A percentile compares a stretch with the other conserved stretches of the same genome.
phyloP scores from a whole-genome alignment of 2,113 vertebrate species.

The Mastomys natalensis region DNA sequence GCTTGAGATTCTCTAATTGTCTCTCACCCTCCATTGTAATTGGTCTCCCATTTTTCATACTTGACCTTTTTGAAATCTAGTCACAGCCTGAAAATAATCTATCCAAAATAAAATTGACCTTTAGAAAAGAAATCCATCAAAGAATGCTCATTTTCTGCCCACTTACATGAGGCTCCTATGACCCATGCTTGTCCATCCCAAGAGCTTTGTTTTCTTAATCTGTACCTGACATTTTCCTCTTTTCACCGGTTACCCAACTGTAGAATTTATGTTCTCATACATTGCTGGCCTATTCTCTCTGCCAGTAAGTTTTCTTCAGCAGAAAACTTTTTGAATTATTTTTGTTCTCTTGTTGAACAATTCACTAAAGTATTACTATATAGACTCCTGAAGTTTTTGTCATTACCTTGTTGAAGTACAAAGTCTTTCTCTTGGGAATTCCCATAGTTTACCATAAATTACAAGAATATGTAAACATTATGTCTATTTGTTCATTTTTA shows the following conservation, averaged over 20 bases:
- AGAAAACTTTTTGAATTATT: not conserved
- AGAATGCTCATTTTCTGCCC: not conserved
- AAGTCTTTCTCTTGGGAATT: not conserved
- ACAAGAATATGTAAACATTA: not conserved
- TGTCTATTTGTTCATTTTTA: not conserved
- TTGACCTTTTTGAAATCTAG: slow-evolving; percentile 47
- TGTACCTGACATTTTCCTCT: slow-evolving; percentile 17
- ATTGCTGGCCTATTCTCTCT: not conserved
- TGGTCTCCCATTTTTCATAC: not conserved
- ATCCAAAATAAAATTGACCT: slow-evolving; percentile 57
- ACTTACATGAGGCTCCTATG: not conserved
- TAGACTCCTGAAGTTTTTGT: not conserved
- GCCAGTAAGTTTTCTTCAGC: not conserved
- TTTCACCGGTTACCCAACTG: not conserved
- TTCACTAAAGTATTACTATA: not conserved
- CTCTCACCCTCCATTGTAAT: not conserved
- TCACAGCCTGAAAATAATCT: not conserved
- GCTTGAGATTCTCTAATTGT: not conserved
- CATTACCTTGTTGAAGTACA: not conserved
- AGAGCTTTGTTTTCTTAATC: not conserved
- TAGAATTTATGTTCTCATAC: slow-evolving; percentile 11
- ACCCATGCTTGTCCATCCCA: not conserved
- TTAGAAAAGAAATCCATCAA: slow-evolving; percentile 37
- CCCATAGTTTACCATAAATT: not conserved
- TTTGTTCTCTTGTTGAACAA: not conserved